These are phyloP conservation scores for Erebia epiphron DNA, from an alignment of 2,888 invertebrate genomes.

Conservation along the genomic window DNA sequence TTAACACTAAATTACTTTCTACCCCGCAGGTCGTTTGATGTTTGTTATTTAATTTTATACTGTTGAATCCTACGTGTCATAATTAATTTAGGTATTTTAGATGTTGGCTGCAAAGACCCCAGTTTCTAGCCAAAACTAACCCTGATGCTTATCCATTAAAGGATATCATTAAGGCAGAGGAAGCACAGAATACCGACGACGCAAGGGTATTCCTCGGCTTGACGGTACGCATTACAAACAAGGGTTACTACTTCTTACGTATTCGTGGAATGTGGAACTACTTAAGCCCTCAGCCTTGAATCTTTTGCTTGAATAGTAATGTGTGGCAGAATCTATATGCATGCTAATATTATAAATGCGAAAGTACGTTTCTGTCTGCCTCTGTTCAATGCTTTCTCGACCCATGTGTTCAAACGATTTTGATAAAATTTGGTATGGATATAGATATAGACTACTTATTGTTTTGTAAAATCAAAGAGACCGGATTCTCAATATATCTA, in stretches of 20 bases:
- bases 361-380: no score
- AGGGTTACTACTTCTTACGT: neutral
- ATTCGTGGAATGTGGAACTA: neutral
- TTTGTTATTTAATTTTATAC: neutral
- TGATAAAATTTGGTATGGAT: no score
- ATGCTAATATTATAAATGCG: no score
- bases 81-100: no score
- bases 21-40: neutral
- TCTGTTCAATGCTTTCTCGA: no score
- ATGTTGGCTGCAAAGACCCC: neutral
- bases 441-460: no score
- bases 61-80: neutral
- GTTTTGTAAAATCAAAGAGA: no score
- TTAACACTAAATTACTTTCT: neutral
- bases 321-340: no score
- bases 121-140: neutral
- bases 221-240: neutral
- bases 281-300: neutral
- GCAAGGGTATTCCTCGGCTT: neutral
- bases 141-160: neutral
- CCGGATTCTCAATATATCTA: no score
- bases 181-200: neutral
- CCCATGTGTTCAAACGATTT: no score
- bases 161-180: neutral
- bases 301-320: no score